phyloP scores from a whole-genome alignment of 2,797 vertebrate species.

The Danio albolineatus region DNA sequence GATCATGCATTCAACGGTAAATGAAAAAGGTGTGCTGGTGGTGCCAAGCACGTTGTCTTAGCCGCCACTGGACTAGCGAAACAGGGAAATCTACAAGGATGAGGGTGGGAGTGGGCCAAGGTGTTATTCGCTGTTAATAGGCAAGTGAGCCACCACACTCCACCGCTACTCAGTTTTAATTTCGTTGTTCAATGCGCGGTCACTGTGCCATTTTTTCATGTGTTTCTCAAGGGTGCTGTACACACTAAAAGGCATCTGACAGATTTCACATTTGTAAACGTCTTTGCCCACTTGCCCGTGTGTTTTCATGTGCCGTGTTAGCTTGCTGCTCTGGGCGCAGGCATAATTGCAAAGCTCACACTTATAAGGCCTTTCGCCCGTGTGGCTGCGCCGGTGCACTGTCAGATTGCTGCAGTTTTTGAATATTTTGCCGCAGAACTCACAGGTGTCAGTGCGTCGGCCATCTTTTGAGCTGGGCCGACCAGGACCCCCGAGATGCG shows the following conservation, averaged over 20 bases:
- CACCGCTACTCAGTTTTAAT: slow-evolving; percentile 99
- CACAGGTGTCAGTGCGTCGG: slow-evolving; percentile 98
- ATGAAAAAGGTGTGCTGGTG: slow-evolving; percentile 95
- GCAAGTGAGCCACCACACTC: slow-evolving; percentile 78
- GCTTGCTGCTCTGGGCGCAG: slow-evolving; percentile 99
- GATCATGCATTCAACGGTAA: slow-evolving; percentile 99
- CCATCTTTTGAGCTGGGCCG: slow-evolving; percentile 98
- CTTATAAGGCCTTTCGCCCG: slow-evolving; percentile 99
- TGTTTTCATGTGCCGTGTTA: slow-evolving; percentile 99
- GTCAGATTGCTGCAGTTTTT: slow-evolving; percentile 99
- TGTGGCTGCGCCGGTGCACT: slow-evolving; percentile 99
- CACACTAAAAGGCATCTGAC: slow-evolving; percentile 99
- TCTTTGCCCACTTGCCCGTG: slow-evolving; percentile 99
- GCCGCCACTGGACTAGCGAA: slow-evolving; percentile 92
- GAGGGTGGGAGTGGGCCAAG: slow-evolving; percentile 68
- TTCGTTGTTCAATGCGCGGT: slow-evolving; percentile 98
- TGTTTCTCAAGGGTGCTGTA: slow-evolving; percentile 99
- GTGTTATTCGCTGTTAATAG: slow-evolving; percentile 66
- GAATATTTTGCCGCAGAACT: slow-evolving; percentile 99
- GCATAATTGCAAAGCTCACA: slow-evolving; percentile 99
- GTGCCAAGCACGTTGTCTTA: slow-evolving; percentile 96
- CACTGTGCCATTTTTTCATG: slow-evolving; percentile 99
- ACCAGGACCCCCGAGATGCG: slow-evolving; percentile 94
- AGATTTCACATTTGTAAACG: slow-evolving; percentile 99
- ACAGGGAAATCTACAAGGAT: slow-evolving; percentile 88